Evolutionary conservation across 2,113 vertebrate genomes (phyloP).

Genomic region (Bufo gargarizans): DNA sequence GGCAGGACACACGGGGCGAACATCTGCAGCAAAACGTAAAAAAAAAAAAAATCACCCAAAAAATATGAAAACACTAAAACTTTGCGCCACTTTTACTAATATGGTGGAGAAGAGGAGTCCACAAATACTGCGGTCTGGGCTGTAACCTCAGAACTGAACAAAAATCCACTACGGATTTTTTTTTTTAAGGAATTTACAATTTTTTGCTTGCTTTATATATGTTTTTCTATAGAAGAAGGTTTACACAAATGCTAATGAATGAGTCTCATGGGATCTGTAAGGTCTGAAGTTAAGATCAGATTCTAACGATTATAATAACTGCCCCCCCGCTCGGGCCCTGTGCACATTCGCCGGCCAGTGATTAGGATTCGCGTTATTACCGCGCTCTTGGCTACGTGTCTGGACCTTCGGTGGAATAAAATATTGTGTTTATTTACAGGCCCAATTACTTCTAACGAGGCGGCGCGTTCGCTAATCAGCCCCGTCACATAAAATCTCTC

Average conservation of each 20-base stretch:
- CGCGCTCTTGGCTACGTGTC: slow-evolving; percentile 63
- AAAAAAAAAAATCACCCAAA: neutral
- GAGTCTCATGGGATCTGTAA: too few relatives aligned
- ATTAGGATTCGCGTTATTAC: slow-evolving; percentile 66
- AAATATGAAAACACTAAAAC: neutral
- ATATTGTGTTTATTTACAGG: slow-evolving; percentile 62
- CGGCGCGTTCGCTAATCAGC: slow-evolving; percentile 46
- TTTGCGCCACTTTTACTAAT: too few relatives aligned
- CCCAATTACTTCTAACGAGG: slow-evolving; percentile 62
- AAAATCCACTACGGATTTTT: too few relatives aligned
- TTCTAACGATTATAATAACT: neutral
- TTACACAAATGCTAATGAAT: too few relatives aligned
- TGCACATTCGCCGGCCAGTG: slow-evolving; percentile 63
- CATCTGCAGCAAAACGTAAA: neutral
- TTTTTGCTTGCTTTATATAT: too few relatives aligned
- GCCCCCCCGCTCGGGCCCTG: slow-evolving; percentile 49
- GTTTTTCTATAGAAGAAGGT: too few relatives aligned
- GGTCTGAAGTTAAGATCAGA: too few relatives aligned
- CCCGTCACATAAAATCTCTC: slow-evolving; percentile 63
- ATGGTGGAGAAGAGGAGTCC: too few relatives aligned
- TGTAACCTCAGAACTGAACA: too few relatives aligned
- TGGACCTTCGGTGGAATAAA: slow-evolving; percentile 66
- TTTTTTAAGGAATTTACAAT: too few relatives aligned
- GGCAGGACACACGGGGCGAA: neutral
- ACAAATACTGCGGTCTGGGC: too few relatives aligned